A percentile compares a stretch with the other conserved stretches of the same genome.
Evolutionary conservation across 2,888 invertebrate genomes (phyloP).

Genomic region (Gandaritis pyraliata): DNA sequence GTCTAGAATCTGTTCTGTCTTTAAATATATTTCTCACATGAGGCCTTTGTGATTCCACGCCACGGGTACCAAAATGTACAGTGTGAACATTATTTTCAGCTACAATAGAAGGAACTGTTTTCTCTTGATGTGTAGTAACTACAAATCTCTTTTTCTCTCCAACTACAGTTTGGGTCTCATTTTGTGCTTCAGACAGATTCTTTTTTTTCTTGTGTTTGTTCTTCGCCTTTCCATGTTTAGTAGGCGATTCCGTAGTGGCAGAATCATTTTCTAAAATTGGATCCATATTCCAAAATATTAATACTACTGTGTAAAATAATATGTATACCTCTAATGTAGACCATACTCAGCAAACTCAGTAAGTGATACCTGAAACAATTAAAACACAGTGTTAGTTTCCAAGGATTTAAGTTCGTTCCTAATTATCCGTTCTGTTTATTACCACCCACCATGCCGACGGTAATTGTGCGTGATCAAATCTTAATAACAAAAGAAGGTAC

Average conservation of each 20-base stretch:
- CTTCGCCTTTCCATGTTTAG: conserved; percentile 74
- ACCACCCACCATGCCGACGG: no score
- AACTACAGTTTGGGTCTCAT: conserved; percentile 72
- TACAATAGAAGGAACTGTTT: conserved; percentile 65
- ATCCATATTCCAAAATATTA: conserved; percentile 67
- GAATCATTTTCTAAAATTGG: conserved; percentile 82
- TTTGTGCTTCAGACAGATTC: conserved; percentile 58
- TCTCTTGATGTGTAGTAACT: conserved; percentile 74
- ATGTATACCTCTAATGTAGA: conserved; percentile 62
- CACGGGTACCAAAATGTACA: conserved; percentile 79
- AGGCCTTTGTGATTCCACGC: conserved; percentile 76
- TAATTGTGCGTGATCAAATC: no score
- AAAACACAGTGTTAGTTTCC: conserved; percentile 36
- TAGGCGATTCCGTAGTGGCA: conserved; percentile 69
- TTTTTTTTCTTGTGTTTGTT: conserved; percentile 77
- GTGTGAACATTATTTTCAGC: conserved; percentile 75
- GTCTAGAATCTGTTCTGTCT: conserved; percentile 66
- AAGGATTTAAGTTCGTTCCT: not conserved
- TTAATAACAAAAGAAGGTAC: no score
- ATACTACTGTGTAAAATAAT: conserved; percentile 48
- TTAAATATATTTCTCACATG: conserved; percentile 77
- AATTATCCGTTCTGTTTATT: no score
- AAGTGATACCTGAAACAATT: conserved; percentile 67
- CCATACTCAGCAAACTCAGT: conserved; percentile 61
- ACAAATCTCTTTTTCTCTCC: conserved; percentile 76